These are phyloP conservation scores for Gymnosoma rotundatum DNA, from an alignment of 2,888 invertebrate genomes.

Conservation along the genomic window DNA sequence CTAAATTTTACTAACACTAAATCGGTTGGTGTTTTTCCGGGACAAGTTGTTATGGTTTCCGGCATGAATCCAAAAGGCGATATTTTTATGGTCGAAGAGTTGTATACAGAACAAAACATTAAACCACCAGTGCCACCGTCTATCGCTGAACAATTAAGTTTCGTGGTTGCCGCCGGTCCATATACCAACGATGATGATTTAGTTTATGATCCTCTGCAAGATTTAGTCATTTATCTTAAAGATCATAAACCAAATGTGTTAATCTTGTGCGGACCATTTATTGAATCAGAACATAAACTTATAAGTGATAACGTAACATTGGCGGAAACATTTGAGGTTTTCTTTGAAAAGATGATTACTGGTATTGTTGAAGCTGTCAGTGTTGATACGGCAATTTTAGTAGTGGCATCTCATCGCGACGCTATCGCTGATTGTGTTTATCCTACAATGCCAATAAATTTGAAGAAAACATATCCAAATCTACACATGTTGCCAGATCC, in stretches of 20 bases:
- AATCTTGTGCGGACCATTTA: conserved; percentile 92
- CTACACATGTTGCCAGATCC: conserved; percentile 91
- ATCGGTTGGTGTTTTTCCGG: conserved; percentile 80
- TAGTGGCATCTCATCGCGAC: conserved; percentile 90
- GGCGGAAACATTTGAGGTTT: conserved; percentile 87
- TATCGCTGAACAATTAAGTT: conserved; percentile 84
- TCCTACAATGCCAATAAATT: conserved; percentile 90
- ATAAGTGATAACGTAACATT: conserved; percentile 84
- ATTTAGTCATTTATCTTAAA: conserved; percentile 87
- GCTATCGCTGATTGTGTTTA: conserved; percentile 90
- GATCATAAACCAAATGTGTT: conserved; percentile 89
- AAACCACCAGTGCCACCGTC: conserved; percentile 81
- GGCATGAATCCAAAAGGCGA: conserved; percentile 89
- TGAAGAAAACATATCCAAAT: conserved; percentile 84
- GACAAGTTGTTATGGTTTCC: conserved; percentile 85
- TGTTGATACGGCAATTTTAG: conserved; percentile 88
- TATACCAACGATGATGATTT: conserved; percentile 90
- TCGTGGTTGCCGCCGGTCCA: conserved; percentile 92
- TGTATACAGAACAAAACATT: conserved; percentile 84
- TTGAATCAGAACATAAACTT: conserved; percentile 87
- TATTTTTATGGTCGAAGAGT: conserved; percentile 86
- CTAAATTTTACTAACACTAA: conserved; percentile 83
- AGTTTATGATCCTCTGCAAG: conserved; percentile 90
- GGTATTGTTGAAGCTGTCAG: conserved; percentile 86
- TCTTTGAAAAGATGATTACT: conserved; percentile 88